Base-by-base conservation (phyloP, 2,797 vertebrate genomes). In the Eulemur mongoz region DNA sequence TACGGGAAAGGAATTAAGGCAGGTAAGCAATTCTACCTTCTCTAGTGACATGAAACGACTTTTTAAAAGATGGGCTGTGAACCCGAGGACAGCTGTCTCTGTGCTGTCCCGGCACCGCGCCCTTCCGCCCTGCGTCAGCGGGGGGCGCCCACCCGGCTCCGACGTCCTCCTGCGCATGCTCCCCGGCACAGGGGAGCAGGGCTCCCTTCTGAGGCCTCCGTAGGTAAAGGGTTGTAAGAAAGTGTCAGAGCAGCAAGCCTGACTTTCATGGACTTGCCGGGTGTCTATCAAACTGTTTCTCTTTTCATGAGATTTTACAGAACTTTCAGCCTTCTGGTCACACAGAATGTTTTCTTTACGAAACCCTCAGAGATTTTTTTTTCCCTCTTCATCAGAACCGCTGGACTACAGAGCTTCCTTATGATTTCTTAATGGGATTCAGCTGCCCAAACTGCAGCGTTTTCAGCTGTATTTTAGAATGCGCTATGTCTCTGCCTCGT, bases 361-460 rank as follows among this genome's bases (percentile, higher is more conserved):
- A 94, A 97, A 89, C 32, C 63, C 91, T 96, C 32, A 40, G 88
- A 82, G 72, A 61, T 94, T 94, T 94, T 93, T 93, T 52, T 91
- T 96, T 96, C 57, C 93, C 57, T 87, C 83, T 87, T 93, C 78
- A 59, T 93, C 65, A 75, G 67, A 48, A 72, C 84, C 85, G 91
- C 52, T 84, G 79, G 76, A 92, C 89, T 59, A 89, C 83, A 96
- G 93, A 81, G 54, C 35, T 93, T 61, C 59, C 96, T 78, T 91
- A 80, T 95, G 94, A 94, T 72, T 92, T 97, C 94, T 91, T 91
- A 96, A 97, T 79, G 94, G 79, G 89, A 95, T 91, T 96, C 95
- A 94, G 92, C 96, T 97, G 94, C 83, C 82, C 88, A 87, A 50
- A 91, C 95, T 61, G 69, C 80, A 20, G 69, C 2, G 20, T 25